These are phyloP conservation scores for Drosophila mayri DNA, from an alignment of 1,140 invertebrate species.

Conservation along the genomic window DNA sequence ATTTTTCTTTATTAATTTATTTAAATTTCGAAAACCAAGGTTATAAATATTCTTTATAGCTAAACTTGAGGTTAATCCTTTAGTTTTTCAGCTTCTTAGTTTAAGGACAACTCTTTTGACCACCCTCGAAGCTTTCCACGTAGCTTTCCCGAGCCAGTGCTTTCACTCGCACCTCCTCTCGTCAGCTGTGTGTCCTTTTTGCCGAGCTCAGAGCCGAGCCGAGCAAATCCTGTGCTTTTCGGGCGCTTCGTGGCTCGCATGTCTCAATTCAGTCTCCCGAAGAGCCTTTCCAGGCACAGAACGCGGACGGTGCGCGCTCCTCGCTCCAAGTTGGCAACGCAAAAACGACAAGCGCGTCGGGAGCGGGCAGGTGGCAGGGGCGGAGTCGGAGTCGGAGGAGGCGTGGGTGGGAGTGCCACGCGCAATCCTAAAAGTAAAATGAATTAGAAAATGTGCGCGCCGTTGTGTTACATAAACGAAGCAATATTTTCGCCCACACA, in stretches of 20 bases:
- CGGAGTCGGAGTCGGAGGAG: neutral
- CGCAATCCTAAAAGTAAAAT: conserved; percentile 75
- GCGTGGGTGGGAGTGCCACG: conserved; percentile 41
- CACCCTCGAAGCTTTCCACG: conserved; percentile 35
- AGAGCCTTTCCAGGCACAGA: conserved; percentile 67
- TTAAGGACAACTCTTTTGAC: neutral
- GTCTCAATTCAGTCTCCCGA: conserved; percentile 68
- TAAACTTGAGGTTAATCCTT: neutral
- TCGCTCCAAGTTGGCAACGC: conserved; percentile 64
- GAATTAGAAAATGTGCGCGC: conserved; percentile 77
- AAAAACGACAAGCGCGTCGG: conserved; percentile 50
- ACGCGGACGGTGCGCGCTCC: conserved; percentile 58
- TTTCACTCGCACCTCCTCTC: conserved; percentile 58
- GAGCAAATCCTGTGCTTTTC: conserved; percentile 4
- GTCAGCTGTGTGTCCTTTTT: conserved; percentile 41
- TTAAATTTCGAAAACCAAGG: neutral
- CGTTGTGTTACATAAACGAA: conserved; percentile 52
- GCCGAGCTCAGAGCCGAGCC: conserved; percentile 16
- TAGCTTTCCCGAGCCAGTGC: conserved; percentile 50
- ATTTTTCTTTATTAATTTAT: neutral
- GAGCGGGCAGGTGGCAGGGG: conserved; percentile 21
- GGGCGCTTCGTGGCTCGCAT: neutral
- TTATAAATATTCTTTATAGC: neutral
- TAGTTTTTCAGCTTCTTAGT: neutral
- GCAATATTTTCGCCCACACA: conserved; percentile 46